phyloP scores from a whole-genome alignment of 2,113 vertebrate genomes.

The Lepisosteus osseus region DNA sequence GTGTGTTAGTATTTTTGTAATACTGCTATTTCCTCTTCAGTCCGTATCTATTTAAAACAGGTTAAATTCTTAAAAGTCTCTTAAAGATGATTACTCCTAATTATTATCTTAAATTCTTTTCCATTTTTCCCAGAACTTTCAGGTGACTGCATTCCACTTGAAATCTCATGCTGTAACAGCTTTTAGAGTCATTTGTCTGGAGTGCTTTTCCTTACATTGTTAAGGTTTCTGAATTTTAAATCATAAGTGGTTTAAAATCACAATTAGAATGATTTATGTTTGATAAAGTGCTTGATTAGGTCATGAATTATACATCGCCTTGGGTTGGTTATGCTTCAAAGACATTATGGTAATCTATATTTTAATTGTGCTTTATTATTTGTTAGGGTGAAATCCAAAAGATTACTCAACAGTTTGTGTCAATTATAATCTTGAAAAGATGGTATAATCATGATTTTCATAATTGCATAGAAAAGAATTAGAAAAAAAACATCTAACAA shows the following conservation, averaged over 20 bases:
- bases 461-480: too few species aligned
- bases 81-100: too few species aligned
- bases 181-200: background rate
- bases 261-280: slow-evolving; percentile 13
- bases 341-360: slow-evolving; percentile 13
- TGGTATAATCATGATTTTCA: too few species aligned
- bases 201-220: background rate
- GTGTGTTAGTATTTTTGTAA: too few species aligned
- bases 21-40: too few species aligned
- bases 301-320: slow-evolving; percentile 15
- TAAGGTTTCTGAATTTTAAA: background rate
- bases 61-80: too few species aligned
- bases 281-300: slow-evolving; percentile 15
- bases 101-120: background rate
- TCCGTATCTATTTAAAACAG: too few species aligned
- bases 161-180: background rate
- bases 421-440: too few species aligned
- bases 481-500: too few species aligned
- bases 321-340: slow-evolving; percentile 5
- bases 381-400: background rate
- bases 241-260: slow-evolving; percentile 14
- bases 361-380: background rate
- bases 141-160: background rate
- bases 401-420: too few species aligned
- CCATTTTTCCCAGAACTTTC: background rate